Conservation (phyloP, 2,113 vertebrate species). For the Danio rerio region DNA sequence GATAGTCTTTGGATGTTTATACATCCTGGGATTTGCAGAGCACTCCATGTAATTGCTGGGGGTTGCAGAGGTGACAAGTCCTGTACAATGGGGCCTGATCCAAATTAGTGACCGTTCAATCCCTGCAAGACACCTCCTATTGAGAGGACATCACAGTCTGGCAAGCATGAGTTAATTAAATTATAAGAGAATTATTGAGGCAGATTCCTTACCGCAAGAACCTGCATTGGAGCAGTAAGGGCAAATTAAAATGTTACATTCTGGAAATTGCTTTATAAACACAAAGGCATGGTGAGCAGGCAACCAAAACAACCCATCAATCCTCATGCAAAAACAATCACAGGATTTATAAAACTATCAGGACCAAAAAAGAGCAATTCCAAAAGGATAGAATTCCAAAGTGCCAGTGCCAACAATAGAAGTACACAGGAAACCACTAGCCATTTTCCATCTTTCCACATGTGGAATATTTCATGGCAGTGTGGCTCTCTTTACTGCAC, state of each 20-base stretch:
- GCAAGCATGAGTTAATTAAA: conserved; percentile 41
- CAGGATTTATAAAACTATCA: background rate
- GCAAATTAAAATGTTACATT: conserved; percentile 8
- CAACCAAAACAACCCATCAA: conserved; percentile 6
- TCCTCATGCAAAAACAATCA: conserved; percentile 1
- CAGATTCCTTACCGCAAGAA: conserved; percentile 36
- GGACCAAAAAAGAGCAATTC: conserved; percentile 4
- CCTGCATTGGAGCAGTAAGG: background rate
- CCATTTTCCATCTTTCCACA: conserved; percentile 76
- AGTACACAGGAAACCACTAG: conserved; percentile 76
- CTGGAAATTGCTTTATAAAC: conserved; percentile 26
- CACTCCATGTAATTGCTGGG: conserved; percentile 45
- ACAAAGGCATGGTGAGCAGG: background rate
- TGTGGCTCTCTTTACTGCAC: conserved; percentile 65
- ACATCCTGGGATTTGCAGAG: conserved; percentile 49
- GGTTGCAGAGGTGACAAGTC: conserved; percentile 44
- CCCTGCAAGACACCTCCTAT: conserved; percentile 33
- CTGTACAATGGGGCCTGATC: conserved; percentile 43
- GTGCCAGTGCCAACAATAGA: conserved; percentile 61
- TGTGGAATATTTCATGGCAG: conserved; percentile 78
- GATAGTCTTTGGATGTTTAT: conserved; percentile 37
- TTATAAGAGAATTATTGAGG: conserved; percentile 32
- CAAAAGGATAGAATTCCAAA: conserved; percentile 26
- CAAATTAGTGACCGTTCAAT: conserved; percentile 44
- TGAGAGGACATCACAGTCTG: conserved; percentile 32